A percentile compares a stretch with the other conserved stretches of the same genome.
These are phyloP conservation scores for Meteorus cinctellus DNA, from an alignment of 2,888 invertebrate species.

Conservation along the genomic window DNA sequence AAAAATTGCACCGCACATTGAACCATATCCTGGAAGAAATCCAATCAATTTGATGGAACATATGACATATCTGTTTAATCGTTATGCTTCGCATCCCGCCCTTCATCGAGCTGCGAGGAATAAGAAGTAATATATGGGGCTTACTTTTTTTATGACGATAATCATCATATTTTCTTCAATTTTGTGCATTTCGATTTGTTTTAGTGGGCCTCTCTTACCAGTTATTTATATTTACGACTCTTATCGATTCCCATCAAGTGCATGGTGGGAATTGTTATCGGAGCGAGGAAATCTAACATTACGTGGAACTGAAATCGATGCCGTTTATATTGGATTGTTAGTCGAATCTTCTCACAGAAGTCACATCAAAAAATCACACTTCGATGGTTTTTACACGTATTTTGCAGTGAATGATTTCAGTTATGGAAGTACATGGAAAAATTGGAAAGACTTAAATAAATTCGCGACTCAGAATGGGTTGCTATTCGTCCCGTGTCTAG, in stretches of 20 bases:
- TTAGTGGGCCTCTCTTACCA: slow-evolving; percentile 72
- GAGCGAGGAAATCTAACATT: slow-evolving; percentile 73
- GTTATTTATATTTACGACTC: slow-evolving; percentile 81
- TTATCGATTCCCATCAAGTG: slow-evolving; percentile 75
- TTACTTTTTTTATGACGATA: slow-evolving; percentile 10
- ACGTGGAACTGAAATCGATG: slow-evolving; percentile 76
- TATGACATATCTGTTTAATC: slow-evolving; percentile 72
- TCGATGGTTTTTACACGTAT: slow-evolving; percentile 80
- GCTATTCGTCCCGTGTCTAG: slow-evolving; percentile 81
- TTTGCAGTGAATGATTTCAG: slow-evolving; percentile 80
- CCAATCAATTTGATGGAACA: slow-evolving; percentile 74
- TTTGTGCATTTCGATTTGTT: slow-evolving; percentile 33
- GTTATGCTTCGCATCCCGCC: slow-evolving; percentile 76
- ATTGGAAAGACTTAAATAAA: slow-evolving; percentile 76
- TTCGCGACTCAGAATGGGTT: slow-evolving; percentile 77
- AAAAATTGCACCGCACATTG: slow-evolving; percentile 78
- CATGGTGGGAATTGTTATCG: slow-evolving; percentile 76
- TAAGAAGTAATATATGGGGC: slow-evolving; percentile 54
- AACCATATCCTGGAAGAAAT: slow-evolving; percentile 76
- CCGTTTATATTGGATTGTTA: slow-evolving; percentile 77
- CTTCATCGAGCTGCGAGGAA: slow-evolving; percentile 75
- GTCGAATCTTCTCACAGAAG: slow-evolving; percentile 76
- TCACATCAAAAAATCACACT: slow-evolving; percentile 75
- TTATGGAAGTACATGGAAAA: slow-evolving; percentile 79
- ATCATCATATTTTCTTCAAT: slow-evolving; percentile 6